These are phyloP conservation scores for Nematopogon swammerdamellus DNA, from an alignment of 2,888 invertebrate genomes.

Conservation along the genomic window DNA sequence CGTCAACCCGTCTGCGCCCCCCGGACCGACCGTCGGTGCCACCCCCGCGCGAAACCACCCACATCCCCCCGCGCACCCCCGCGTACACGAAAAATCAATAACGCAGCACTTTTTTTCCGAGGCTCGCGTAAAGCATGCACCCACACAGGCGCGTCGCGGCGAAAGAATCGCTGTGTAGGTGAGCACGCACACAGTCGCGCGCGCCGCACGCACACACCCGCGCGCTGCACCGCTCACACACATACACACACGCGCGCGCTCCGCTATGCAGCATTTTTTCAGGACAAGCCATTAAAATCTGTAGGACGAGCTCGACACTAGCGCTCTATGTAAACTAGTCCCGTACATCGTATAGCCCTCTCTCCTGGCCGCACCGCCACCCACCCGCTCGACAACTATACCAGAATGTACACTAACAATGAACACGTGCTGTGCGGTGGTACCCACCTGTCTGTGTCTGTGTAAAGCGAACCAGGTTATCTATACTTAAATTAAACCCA, in stretches of 20 bases:
- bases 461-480: no score
- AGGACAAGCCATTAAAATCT: neutral
- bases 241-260: constrained; percentile 19
- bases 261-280: constrained; percentile 20
- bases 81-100: constrained; percentile 58
- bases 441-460: no score
- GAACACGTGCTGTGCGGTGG: no score
- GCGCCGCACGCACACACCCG: constrained; percentile 24
- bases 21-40: constrained; percentile 18
- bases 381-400: no score
- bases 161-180: neutral
- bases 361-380: no score
- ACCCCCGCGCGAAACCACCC: no score
- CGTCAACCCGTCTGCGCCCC: constrained; percentile 14
- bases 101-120: constrained; percentile 57
- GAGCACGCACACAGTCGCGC: constrained; percentile 24
- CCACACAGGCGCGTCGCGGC: constrained; percentile 28
- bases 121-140: constrained; percentile 54
- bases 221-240: constrained; percentile 18
- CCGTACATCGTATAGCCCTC: no score
- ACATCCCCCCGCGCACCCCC: constrained; percentile 27
- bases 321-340: neutral
- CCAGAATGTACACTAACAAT: no score
- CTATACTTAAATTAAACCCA: no score
- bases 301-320: neutral